Conservation (phyloP, 1,140 invertebrate genomes). For the Helicorthomorpha holstii region DNA sequence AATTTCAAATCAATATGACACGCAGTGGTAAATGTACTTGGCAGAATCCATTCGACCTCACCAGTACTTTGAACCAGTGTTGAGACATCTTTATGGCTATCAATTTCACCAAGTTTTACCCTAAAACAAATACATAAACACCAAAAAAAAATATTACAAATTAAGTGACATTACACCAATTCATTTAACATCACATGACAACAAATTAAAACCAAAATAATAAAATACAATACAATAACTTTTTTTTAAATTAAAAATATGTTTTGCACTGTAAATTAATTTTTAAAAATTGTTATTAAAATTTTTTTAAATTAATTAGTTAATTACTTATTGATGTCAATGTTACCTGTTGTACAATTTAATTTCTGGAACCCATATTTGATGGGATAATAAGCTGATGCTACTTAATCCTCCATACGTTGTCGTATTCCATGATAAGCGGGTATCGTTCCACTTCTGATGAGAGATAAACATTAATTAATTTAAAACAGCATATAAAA, state of each 20-base stretch:
- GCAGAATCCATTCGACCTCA: slow-evolving; percentile 46
- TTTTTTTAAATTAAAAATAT: too few relatives aligned
- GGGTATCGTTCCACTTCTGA: background rate
- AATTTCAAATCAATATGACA: slow-evolving; percentile 44
- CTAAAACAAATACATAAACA: background rate
- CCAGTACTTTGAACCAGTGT: slow-evolving; percentile 25
- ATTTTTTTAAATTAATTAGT: too few relatives aligned
- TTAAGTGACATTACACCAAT: too few relatives aligned
- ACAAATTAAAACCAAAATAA: too few relatives aligned
- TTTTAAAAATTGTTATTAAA: too few relatives aligned
- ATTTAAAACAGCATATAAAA: too few relatives aligned
- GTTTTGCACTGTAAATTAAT: too few relatives aligned
- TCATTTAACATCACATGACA: too few relatives aligned
- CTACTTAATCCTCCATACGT: background rate
- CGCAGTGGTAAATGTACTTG: slow-evolving; percentile 41
- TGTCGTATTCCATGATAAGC: background rate
- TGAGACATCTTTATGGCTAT: background rate
- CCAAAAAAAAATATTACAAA: too few relatives aligned
- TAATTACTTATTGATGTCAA: background rate
- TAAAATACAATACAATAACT: too few relatives aligned
- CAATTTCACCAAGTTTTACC: background rate
- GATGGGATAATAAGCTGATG: background rate
- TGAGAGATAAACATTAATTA: too few relatives aligned
- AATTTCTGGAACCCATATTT: background rate
- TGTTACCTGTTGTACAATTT: background rate